Evolutionary conservation across 92 coral and sea anemone genomes (phyloP), one percentile per base, ranked within the genome.

Genomic region (Epizoanthus rinbou): DNA sequence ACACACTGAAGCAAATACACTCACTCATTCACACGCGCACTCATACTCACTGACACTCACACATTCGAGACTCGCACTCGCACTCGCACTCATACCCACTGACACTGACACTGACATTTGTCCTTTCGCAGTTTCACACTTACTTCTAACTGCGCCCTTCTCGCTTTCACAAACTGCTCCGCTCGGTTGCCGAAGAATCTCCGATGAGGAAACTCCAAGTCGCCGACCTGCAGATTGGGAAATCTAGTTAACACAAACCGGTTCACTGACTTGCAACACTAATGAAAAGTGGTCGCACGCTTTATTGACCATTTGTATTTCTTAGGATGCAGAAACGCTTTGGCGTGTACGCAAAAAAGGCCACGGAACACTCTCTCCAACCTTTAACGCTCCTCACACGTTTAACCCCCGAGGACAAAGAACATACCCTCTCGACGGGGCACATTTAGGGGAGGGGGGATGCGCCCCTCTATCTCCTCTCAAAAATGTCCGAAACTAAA

Each of bases 121-220:
- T 3, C 35, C 10, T 5, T 24, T 41, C 21, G 6, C 53, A 47
- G 14, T 35, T 52, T 28, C 19, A 53, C 58, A 80, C 90, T 71
- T 69, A 95, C 98, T 95, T 95, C 98, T 31, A 95, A 83, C 85
- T 91, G 98, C 21, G 92, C 98, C 23, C 97, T 89, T 41, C 98
- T 84, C 19, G 97, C 93, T 65, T 91, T 87, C 9, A 95, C 98
- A 88, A 95, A 95, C 79, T 94, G 93, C 79, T 95, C 98, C 10
- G 95, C 95, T 62, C 94, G 86, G 80, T 95, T 95, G 60, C 98
- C 98, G 84, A 95, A 95, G 80, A 95, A 95, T 76, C 98, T 89
- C 69, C 98, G 89, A 78, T 92, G 92, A 8, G 98, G 98, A 83
- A 95, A 95, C 16, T 84, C 95, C 24, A 95, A 74, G 66, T 88